Evolutionary conservation across 2,113 vertebrate genomes (phyloP).

Genomic region (Cairina moschata): DNA sequence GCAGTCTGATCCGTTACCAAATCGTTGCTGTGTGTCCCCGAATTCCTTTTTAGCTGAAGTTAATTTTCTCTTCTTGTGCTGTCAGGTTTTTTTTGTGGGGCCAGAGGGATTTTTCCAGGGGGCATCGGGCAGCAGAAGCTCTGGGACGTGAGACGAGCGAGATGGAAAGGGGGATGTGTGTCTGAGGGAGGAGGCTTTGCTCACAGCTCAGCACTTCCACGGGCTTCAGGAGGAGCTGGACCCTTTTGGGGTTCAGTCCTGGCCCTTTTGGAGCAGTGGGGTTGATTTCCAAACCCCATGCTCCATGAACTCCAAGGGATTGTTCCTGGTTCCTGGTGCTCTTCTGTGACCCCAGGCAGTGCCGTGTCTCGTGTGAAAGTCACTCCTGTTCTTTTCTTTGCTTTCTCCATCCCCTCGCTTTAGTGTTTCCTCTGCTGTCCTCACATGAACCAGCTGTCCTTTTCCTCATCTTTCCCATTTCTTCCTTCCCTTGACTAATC

Average conservation of each 20-base stretch:
- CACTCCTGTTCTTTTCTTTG: neutral
- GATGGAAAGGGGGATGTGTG: neutral
- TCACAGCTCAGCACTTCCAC: neutral
- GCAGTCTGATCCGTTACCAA: fast-evolving
- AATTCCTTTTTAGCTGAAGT: neutral
- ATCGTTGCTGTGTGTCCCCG: neutral
- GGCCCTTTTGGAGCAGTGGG: fast-evolving
- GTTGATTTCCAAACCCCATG: neutral
- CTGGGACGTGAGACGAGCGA: neutral
- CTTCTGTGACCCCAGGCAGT: neutral
- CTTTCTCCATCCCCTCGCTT: neutral
- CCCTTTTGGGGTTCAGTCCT: neutral
- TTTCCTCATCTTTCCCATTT: neutral
- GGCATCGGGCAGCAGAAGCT: neutral
- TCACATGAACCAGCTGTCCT: neutral
- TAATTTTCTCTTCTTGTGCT: neutral
- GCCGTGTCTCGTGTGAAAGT: neutral
- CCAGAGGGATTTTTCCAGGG: neutral
- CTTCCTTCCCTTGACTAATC: neutral
- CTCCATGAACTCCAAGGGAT: neutral
- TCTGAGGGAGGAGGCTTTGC: neutral
- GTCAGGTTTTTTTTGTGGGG: neutral
- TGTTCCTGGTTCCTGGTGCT: neutral
- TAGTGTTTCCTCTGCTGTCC: neutral
- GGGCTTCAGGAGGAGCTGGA: neutral